Evolutionary conservation across 2,113 vertebrate species (phyloP).

Genomic region (Saccopteryx bilineata): DNA sequence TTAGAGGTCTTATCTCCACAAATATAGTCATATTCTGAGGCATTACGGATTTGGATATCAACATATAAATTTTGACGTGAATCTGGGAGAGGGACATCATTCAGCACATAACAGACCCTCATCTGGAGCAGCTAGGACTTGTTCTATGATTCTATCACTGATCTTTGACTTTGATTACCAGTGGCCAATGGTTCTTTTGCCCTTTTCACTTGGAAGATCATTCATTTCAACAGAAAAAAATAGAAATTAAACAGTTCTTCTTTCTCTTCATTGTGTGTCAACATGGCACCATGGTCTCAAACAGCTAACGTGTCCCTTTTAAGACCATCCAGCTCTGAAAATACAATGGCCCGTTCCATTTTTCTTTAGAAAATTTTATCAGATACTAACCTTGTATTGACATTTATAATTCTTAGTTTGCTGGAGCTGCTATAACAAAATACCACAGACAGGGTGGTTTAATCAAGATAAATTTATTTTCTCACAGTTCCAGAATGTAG

Average conservation of each 20-base stretch:
- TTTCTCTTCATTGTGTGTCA: not conserved
- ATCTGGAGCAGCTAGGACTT: not conserved
- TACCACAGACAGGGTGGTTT: not conserved
- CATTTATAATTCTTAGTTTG: slow-evolving; percentile 24
- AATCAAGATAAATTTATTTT: not conserved
- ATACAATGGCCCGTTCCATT: not conserved
- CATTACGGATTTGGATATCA: not conserved
- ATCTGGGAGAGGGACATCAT: not conserved
- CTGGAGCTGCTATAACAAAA: not conserved
- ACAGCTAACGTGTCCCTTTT: not conserved
- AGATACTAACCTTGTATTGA: not conserved
- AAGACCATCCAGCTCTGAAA: not conserved
- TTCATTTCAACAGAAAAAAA: not conserved
- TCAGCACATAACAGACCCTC: not conserved
- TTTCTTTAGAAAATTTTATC: not conserved
- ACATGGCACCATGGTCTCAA: not conserved
- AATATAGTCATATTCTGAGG: too few relatives aligned
- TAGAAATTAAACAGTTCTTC: not conserved
- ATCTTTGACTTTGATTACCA: not conserved
- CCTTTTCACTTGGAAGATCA: not conserved
- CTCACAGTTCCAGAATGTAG: not conserved
- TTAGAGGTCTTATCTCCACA: not conserved
- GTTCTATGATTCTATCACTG: not conserved
- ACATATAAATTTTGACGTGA: not conserved
- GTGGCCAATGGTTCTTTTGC: not conserved